Evolutionary conservation across 2,888 invertebrate genomes (phyloP).

Genomic region (Chloromyia formosa): DNA sequence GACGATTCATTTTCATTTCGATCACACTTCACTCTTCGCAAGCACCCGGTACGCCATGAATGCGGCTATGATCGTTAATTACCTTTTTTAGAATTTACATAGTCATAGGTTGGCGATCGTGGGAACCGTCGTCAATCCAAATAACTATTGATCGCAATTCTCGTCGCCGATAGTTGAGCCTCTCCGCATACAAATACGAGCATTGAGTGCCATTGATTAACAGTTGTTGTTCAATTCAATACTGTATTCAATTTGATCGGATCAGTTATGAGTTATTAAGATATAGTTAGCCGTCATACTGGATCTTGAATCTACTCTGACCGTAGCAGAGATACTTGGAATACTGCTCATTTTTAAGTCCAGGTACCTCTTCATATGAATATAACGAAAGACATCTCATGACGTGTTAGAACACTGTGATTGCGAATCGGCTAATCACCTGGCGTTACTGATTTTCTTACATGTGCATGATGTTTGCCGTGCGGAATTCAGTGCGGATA

Average conservation of each 20-base stretch:
- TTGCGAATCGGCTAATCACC: constrained; percentile 37
- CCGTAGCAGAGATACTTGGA: no score
- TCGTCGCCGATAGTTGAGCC: constrained; percentile 37
- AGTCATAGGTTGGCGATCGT: constrained; percentile 28
- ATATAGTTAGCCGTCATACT: constrained; percentile 32
- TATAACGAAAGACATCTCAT: no score
- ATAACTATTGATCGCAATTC: no score
- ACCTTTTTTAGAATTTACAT: constrained; percentile 49
- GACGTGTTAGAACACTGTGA: background rate
- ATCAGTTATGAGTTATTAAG: constrained; percentile 46
- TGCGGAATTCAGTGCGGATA: constrained; percentile 13
- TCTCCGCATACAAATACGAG: constrained; percentile 2
- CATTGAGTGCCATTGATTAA: constrained; percentile 39
- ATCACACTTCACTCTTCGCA: no score
- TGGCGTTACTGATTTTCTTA: constrained; percentile 43
- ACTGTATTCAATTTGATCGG: constrained; percentile 42
- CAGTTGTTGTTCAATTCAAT: constrained; percentile 26
- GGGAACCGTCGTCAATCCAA: no score
- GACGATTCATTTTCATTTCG: no score
- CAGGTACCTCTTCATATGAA: no score
- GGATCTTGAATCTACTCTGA: background rate
- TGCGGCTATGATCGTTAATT: no score
- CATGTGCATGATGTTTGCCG: background rate
- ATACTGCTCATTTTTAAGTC: no score
- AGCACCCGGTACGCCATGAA: no score